Percentiles rank a stretch among this genome's conserved stretches.
phyloP scores from a whole-genome alignment of 2,797 vertebrate genomes.

The Thripadectes ignobilis region DNA sequence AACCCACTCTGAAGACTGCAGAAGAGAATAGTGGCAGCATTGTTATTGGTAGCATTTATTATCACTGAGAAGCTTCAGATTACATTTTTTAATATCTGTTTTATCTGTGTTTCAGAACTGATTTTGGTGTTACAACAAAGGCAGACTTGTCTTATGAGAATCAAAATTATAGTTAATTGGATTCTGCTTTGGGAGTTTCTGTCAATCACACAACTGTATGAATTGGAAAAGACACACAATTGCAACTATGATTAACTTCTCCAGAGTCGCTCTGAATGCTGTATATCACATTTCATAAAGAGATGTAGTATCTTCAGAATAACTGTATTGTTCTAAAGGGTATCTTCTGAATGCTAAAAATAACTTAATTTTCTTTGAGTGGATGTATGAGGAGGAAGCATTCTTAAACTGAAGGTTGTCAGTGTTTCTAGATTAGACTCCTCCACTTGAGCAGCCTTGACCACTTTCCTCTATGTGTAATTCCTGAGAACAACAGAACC shows the following conservation, averaged over 20 bases:
- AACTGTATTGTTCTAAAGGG: not conserved
- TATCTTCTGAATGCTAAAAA: slow-evolving; percentile 3
- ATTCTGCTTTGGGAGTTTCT: slow-evolving; percentile 58
- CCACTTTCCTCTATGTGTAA: not conserved
- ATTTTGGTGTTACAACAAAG: slow-evolving; percentile 57
- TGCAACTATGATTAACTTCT: slow-evolving; percentile 54
- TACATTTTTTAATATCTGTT: slow-evolving; percentile 63
- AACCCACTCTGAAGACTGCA: not conserved
- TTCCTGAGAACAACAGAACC: not conserved
- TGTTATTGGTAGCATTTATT: slow-evolving; percentile 40
- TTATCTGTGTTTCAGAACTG: slow-evolving; percentile 60
- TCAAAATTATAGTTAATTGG: slow-evolving; percentile 66
- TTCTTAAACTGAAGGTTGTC: not conserved
- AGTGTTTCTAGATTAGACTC: not conserved
- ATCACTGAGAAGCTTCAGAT: slow-evolving; percentile 22
- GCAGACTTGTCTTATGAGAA: slow-evolving; percentile 55
- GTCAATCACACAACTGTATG: slow-evolving; percentile 46
- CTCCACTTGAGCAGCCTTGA: not conserved
- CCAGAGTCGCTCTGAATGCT: not conserved
- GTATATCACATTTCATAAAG: slow-evolving; percentile 7
- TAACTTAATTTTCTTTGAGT: not conserved
- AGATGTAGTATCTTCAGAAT: not conserved
- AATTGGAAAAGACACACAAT: slow-evolving; percentile 16
- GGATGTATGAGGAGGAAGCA: not conserved
- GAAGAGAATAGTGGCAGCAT: not conserved